Base-by-base conservation (phyloP, 1,140 invertebrate species). In the Drosophila kurseongensis region DNA sequence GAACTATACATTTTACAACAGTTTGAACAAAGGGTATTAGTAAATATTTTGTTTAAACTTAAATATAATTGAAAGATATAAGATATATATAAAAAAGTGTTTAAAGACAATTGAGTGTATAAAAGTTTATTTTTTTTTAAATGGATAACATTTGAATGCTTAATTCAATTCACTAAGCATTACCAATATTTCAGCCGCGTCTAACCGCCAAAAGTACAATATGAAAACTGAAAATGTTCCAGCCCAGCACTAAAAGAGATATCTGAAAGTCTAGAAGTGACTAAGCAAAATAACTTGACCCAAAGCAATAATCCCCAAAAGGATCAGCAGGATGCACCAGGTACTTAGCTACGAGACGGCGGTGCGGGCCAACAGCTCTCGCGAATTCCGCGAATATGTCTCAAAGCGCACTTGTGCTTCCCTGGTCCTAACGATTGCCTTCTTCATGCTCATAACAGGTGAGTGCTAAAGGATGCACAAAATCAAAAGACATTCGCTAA, bases 331-430 rank as follows among this genome's bases (percentile, higher is more conserved):
- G 48, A 92, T 92, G 92, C 91, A 92, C 89, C 89, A 91, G 52
- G 91, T 92, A 56, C 82, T 92, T 9, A 91, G 91, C 75, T 92
- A 92, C 62, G 91, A 92, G 75, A 92, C 91, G 62, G 86, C 92
- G n/a, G 90, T 92, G 57, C 66, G 91, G 74, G 85, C 89, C 63
- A 90, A 83, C 59, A 84, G 78, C 35, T 79, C 84, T 1, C 88
- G 91, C 13, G 91, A 92, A 36, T 85, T 78, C 71, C 90, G 90
- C 12, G 88, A 92, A 66, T 92, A 90, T 65, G 75, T 92, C 40
- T 81, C 84, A 13, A 92, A 92, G 68, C 83, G 92, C 14, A 92
- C 92, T n/a, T 92, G 91, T 50, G 74, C 90, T 55, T 85, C 81
- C 18, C 66, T 92, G 38, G 80, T 92, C 12, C 77, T 92, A 61